Evolutionary conservation across 1,140 invertebrate genomes (phyloP).

Genomic region (Drosophila erecta): DNA sequence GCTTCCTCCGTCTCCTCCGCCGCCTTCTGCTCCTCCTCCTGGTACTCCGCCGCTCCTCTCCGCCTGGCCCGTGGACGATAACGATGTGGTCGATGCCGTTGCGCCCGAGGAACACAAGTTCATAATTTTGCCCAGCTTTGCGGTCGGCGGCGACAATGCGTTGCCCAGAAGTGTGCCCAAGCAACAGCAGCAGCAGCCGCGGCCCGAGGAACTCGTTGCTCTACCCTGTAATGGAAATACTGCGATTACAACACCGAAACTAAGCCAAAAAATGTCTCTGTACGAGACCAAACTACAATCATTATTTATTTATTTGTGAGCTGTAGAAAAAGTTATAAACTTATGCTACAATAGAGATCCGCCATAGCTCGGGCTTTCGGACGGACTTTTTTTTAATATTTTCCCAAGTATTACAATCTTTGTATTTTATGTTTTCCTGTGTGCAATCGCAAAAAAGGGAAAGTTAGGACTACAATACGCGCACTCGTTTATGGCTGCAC

Average conservation of each 20-base stretch:
- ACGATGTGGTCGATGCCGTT: constrained; percentile 79
- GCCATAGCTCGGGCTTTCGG: no score
- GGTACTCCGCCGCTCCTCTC: constrained; percentile 60
- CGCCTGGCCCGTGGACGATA: constrained; percentile 71
- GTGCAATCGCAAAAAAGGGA: constrained; percentile 4
- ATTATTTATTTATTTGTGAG: not conserved
- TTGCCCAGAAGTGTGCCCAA: constrained; percentile 80
- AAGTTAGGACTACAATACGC: constrained; percentile 18
- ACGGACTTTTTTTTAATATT: no score
- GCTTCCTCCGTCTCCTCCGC: constrained; percentile 29
- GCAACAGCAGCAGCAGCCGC: constrained; percentile 63
- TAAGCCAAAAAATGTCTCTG: not conserved
- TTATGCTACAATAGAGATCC: no score
- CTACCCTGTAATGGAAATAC: constrained; percentile 34
- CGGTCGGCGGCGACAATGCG: constrained; percentile 78
- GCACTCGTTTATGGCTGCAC: constrained; percentile 59
- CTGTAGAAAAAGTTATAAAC: no score
- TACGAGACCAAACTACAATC: constrained; percentile 2
- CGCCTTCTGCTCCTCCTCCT: constrained; percentile 27
- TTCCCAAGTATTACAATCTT: no score
- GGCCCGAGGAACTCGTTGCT: constrained; percentile 67
- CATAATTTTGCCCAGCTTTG: constrained; percentile 84
- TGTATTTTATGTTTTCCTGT: constrained; percentile 2
- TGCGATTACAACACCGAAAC: not conserved
- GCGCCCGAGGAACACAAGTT: constrained; percentile 84